These are phyloP conservation scores for Lagorchestes hirsutus DNA, from an alignment of 2,797 vertebrate species.

Conservation along the genomic window DNA sequence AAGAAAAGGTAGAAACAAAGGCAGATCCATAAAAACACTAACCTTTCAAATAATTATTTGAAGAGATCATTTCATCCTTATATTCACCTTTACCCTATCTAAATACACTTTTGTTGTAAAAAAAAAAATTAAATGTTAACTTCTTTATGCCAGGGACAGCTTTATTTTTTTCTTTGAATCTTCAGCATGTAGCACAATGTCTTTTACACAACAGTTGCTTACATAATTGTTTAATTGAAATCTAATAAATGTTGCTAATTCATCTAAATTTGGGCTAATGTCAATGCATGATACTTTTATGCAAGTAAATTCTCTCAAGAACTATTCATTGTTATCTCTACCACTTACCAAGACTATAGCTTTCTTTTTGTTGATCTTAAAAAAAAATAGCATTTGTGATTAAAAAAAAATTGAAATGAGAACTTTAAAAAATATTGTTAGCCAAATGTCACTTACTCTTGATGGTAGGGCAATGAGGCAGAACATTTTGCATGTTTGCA, in stretches of 20 bases:
- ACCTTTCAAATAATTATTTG: background rate
- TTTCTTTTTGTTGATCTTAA: background rate
- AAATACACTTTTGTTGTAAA: background rate
- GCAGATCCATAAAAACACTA: background rate
- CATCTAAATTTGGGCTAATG: background rate
- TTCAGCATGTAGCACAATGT: background rate
- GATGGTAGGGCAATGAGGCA: conserved; percentile 80
- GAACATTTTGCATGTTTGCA: conserved; percentile 83
- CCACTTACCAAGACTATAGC: background rate
- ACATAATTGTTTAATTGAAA: background rate
- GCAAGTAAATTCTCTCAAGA: background rate
- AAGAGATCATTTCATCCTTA: background rate
- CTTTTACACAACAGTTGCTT: background rate
- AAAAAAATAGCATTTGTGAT: background rate
- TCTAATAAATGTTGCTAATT: background rate
- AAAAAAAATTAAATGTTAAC: background rate
- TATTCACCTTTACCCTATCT: background rate
- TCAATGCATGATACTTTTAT: background rate
- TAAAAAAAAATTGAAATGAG: conserved; percentile 73
- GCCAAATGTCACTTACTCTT: conserved; percentile 82
- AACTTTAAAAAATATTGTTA: conserved; percentile 79
- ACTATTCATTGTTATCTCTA: no score
- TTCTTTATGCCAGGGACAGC: background rate
- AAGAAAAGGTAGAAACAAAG: background rate
- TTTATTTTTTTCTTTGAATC: background rate